A percentile compares a stretch with the other conserved stretches of the same genome.
phyloP scores from a whole-genome alignment of 2,888 invertebrate species.

The Aporophyla lueneburgensis region DNA sequence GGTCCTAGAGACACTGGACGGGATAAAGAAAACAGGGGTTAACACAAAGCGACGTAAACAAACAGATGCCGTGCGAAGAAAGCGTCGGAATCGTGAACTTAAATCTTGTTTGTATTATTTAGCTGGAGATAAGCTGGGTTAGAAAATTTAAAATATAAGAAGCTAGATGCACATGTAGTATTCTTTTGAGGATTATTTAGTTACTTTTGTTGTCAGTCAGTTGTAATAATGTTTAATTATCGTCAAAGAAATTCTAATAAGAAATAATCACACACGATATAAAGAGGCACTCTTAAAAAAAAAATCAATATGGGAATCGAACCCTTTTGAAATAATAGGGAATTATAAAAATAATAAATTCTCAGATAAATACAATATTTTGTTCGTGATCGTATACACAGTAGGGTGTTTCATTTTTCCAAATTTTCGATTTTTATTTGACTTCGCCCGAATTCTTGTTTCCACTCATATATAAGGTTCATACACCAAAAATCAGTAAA shows the following conservation, averaged over 20 bases:
- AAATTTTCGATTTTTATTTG: no score
- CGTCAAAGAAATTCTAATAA: background rate
- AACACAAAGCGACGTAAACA: conserved; percentile 89
- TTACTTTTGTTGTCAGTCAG: background rate
- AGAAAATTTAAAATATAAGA: conserved; percentile 56
- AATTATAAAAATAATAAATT: background rate
- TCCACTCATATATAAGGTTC: no score
- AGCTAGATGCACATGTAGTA: conserved; percentile 52
- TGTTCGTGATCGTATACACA: background rate
- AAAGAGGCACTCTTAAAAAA: background rate
- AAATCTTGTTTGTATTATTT: conserved; percentile 73
- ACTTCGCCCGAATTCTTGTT: no score
- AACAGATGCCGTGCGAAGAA: conserved; percentile 77
- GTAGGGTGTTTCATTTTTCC: no score
- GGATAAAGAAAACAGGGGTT: conserved; percentile 84
- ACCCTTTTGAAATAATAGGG: conserved; percentile 6
- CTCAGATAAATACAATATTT: background rate
- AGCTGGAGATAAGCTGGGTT: conserved; percentile 61
- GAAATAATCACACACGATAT: background rate
- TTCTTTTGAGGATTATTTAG: background rate
- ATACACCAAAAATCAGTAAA: no score
- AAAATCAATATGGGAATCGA: conserved; percentile 28
- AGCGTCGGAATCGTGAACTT: conserved; percentile 78
- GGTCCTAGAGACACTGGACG: conserved; percentile 89
- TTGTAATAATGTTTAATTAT: background rate